phyloP scores from a whole-genome alignment of 30 jellyfish, hydroid and myxozoan genomes.

The Turritopsis rubra region DNA sequence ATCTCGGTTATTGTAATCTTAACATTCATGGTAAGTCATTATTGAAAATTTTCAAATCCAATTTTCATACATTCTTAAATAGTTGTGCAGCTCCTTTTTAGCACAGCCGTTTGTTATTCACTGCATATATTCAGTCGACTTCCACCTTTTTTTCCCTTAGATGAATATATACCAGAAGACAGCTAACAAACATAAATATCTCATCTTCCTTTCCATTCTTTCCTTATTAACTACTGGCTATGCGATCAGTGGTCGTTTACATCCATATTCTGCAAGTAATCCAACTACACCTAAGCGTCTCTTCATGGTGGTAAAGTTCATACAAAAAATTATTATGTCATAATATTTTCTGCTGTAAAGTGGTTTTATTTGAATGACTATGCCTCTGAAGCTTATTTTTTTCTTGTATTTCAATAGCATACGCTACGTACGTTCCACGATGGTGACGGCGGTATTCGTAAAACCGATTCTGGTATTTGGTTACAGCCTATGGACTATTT shows the following conservation, averaged over 20 bases:
- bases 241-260: conserved; percentile 48
- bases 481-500: conserved; percentile 77
- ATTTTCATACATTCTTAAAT: no score
- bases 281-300: conserved; percentile 87
- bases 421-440: conserved; percentile 70
- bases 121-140: not conserved
- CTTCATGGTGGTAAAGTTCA: conserved; percentile 46
- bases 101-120: not conserved
- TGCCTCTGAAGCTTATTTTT: no score
- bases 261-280: conserved; percentile 55
- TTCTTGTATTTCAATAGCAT: no score
- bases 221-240: conserved; percentile 38
- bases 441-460: conserved; percentile 49
- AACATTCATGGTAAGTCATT: conserved; percentile 38
- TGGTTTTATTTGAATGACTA: not conserved
- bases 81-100: not conserved
- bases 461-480: conserved; percentile 93
- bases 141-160: conserved; percentile 16
- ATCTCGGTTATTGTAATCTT: conserved; percentile 31
- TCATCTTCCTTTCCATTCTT: conserved; percentile 20
- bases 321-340: no score
- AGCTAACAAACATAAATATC: not conserved
- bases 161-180: conserved; percentile 17
- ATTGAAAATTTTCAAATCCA: not conserved
- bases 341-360: no score